A percentile compares a stretch with the other conserved stretches of the same genome.
Evolutionary conservation across 2,888 invertebrate genomes (phyloP).

Genomic region (Digitonthophagus gazella): DNA sequence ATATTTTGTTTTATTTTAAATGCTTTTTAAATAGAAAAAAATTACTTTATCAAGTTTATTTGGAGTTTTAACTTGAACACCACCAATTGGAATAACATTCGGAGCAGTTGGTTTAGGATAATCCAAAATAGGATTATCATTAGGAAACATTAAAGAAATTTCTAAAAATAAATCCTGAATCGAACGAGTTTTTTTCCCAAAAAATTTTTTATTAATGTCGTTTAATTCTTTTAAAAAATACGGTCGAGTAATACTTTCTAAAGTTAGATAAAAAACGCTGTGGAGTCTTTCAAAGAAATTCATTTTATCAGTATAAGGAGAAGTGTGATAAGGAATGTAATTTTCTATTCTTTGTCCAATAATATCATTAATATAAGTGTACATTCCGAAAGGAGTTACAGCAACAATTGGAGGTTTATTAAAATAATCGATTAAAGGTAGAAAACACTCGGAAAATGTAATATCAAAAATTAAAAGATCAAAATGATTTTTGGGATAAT

Average conservation of each 20-base stretch:
- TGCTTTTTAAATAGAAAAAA: not conserved
- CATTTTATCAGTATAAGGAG: conserved; percentile 33
- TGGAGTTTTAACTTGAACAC: conserved; percentile 40
- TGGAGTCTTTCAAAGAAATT: conserved; percentile 34
- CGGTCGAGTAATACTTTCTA: conserved; percentile 17
- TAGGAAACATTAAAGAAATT: conserved; percentile 40
- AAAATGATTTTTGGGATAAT: conserved; percentile 33
- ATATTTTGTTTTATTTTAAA: not conserved
- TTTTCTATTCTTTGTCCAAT: conserved; percentile 31
- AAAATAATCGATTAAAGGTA: conserved; percentile 32
- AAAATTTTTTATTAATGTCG: conserved; percentile 31
- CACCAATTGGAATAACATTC: conserved; percentile 46
- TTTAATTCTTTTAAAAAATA: conserved; percentile 26
- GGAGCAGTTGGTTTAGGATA: conserved; percentile 41
- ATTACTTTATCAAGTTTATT: conserved; percentile 37
- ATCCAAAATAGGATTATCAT: conserved; percentile 40
- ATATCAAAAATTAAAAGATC: conserved; percentile 34
- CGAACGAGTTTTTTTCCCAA: conserved; percentile 34
- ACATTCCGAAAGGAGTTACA: conserved; percentile 28
- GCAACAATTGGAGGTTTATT: conserved; percentile 32
- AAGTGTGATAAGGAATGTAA: conserved; percentile 36
- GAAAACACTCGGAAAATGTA: conserved; percentile 27
- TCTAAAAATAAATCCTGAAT: conserved; percentile 35
- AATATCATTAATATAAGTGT: conserved; percentile 19
- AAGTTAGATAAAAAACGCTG: conserved; percentile 27